These are phyloP conservation scores for Oenanthe melanoleuca DNA, from an alignment of 2,113 vertebrate genomes.

Conservation along the genomic window DNA sequence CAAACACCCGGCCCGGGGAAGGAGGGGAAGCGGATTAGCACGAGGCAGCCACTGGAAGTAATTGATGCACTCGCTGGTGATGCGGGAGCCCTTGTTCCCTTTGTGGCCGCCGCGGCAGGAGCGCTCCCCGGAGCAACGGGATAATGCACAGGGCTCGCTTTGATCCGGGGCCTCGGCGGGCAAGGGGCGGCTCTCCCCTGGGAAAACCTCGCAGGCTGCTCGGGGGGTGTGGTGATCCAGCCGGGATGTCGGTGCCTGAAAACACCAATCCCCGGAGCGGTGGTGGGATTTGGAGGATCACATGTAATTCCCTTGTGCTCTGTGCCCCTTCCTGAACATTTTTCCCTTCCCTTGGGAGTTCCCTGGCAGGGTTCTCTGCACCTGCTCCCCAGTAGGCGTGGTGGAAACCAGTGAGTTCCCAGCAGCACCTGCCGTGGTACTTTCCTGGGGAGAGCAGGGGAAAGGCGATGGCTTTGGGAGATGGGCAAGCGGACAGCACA, in stretches of 20 bases:
- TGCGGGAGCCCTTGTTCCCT: constrained; percentile 62
- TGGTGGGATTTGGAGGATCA: neutral
- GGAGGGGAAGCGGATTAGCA: constrained; percentile 40
- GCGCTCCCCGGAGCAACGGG: neutral
- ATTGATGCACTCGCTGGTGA: constrained; percentile 50
- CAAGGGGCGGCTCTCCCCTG: neutral
- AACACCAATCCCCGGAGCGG: accelerated
- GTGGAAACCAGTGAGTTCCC: neutral
- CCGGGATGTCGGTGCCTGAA: neutral
- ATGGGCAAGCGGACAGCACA: accelerated
- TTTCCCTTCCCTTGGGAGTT: neutral
- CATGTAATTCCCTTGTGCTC: neutral
- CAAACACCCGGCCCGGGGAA: neutral
- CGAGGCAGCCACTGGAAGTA: constrained; percentile 66
- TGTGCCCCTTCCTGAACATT: neutral
- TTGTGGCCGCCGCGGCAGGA: constrained; percentile 24
- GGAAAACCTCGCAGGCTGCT: neutral
- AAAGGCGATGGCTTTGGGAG: neutral
- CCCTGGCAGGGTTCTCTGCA: neutral
- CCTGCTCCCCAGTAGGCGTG: neutral
- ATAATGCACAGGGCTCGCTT: neutral
- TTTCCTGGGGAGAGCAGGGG: neutral
- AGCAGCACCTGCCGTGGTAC: accelerated
- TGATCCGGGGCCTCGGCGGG: constrained; percentile 1
- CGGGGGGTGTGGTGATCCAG: neutral